phyloP scores from a whole-genome alignment of 23 tunicate species.

The Trididemnum nubilum region DNA sequence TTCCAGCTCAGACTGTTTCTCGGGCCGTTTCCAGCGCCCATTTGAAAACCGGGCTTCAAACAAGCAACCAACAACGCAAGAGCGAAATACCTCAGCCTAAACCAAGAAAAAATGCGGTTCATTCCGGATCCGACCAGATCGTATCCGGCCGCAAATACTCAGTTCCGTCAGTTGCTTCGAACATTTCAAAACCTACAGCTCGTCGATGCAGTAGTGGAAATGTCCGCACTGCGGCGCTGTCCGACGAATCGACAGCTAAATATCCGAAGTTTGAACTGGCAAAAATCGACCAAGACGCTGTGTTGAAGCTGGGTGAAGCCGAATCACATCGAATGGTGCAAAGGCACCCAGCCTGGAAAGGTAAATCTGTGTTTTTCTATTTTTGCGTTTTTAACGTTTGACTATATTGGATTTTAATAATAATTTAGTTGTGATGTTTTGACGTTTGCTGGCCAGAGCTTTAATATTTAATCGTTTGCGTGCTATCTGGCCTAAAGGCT shows the following conservation, averaged over 20 bases:
- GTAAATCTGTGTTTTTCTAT: too few species aligned
- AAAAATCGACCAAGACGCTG: conserved; percentile 42
- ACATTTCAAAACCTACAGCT: neutral
- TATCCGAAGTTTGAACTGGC: conserved; percentile 54
- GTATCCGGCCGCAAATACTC: neutral
- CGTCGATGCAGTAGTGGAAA: conserved; percentile 20
- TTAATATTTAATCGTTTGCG: too few species aligned
- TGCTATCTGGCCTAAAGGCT: too few species aligned
- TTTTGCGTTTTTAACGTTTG: too few species aligned
- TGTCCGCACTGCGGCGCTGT: too few species aligned
- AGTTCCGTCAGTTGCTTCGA: neutral
- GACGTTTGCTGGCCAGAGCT: too few species aligned
- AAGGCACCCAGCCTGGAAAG: neutral
- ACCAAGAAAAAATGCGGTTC: conserved; percentile 19
- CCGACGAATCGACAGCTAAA: conserved; percentile 20
- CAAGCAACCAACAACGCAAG: conserved; percentile 4
- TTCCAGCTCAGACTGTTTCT: neutral
- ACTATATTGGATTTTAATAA: too few species aligned
- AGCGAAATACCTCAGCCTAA: conserved; percentile 46
- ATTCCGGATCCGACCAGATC: neutral
- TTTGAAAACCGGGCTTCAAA: conserved; percentile 42
- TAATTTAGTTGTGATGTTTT: too few species aligned
- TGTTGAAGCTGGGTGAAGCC: conserved; percentile 47
- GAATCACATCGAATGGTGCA: neutral
- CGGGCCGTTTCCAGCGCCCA: conserved; percentile 37